Evolutionary conservation across 2,113 vertebrate species (phyloP), one percentile per base, ranked within the genome.

Genomic region (Halichoeres trimaculatus): DNA sequence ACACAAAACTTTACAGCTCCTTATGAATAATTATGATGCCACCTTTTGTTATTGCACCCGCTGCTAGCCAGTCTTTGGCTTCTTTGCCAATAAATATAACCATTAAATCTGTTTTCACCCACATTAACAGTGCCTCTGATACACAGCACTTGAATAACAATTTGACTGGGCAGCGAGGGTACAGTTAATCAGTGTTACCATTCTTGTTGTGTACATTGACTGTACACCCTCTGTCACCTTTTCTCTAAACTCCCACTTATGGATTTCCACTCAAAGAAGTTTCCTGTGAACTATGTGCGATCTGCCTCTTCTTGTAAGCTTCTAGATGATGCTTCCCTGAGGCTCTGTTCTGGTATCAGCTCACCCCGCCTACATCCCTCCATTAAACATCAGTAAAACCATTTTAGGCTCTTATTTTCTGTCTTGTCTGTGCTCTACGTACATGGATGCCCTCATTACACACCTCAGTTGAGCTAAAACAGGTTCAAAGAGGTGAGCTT

Each of bases 21-120:
- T 88, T 70, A 77, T 86, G 68, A 83, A 84, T 88, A 88, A 89
- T 81, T 81, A 79, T 50, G 62, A 80, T 76, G 47, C 70, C 34
- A 17, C 45, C 30, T 59, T 73, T 45, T 81, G 66, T 76, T 71
- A 78, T 40, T 82, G 53, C 81, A 80, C 47, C 35, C 16, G 17
- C 43, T 74, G 66, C 55, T 47, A 47, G 63, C 59, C 58, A 10
- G 20, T 78, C 69, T 77, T 69, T 71, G 66, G 80, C 58, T 78
- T 63, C 19, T 9, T 26, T 48, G 75, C 52, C 53, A 72, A 67
- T 72, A 78, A 91, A 88, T 64, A 72, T 60, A 30, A 63, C 45
- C 26, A 68, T 88, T 71, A 36, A 78, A 83, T 85, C 58, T 68
- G 65, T 57, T 81, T 86, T 85, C 55, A 74, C 72, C 50, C 50